Evolutionary conservation across 2,113 vertebrate genomes (phyloP), one percentile per base, ranked within the genome.

Genomic region (Chamaetylas fuelleborni): DNA sequence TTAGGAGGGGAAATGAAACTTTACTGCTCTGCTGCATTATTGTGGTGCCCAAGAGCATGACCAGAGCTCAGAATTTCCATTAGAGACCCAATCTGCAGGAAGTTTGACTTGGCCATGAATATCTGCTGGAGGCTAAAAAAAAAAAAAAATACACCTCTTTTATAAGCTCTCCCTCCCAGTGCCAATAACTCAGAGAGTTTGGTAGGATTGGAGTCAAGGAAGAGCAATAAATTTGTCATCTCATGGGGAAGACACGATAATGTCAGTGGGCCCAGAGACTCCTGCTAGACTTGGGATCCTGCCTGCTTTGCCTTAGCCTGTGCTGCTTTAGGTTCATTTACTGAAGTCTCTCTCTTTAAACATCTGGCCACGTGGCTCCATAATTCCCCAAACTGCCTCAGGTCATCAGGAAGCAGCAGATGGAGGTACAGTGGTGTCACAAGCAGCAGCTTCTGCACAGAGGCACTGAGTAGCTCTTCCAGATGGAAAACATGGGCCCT

Each of bases 1-100:
- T 95, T 69, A 81, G 85, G 84, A 89, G 1, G 20, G 96, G 92
- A 96, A 97, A 96, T 96, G 86, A 93, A 95, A 95, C 64, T 94
- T 92, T 45, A 78, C 65, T 95, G 92, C 91, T 69, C 77, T 0
- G 1, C 48, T 43, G 42, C 60, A 60, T 62, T 89, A 54, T 33
- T 67, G 80, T 57, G 83, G 69, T 96, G 94, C 92, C 94, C 92
- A 48, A 89, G 70, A 95, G 89, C 84, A 81, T 6, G 4, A 43
- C 0, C 5, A 84, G 38, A 53, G n/a, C 78, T 93, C 93, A 92
- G 65, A 91, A 93, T 95, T 97, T 95, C 96, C 93, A 96, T 87
- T 42, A 89, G 57, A 91, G 45, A 89, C 36, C 65, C 4, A 40
- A 33, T 91, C 67, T 91, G 73, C 81, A 95, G 89, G 89, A 95